phyloP scores from a whole-genome alignment of 2,888 invertebrate genomes.

The Leptinotarsa rubiginosa region DNA sequence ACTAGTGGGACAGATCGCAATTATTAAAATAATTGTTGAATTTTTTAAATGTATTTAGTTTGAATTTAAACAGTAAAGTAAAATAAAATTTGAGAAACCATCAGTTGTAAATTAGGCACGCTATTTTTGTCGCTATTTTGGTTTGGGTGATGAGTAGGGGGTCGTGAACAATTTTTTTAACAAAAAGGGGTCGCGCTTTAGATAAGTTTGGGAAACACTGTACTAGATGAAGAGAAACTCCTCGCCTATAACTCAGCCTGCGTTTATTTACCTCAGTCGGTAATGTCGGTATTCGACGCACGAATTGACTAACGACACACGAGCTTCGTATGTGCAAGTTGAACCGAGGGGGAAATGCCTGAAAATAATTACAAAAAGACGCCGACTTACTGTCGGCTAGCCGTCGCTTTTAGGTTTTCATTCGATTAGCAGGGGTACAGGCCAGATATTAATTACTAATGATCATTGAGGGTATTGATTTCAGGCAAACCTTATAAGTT shows the following conservation, averaged over 20 bases:
- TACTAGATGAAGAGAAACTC: not conserved
- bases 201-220: too few species aligned
- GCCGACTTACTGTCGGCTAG: conserved; percentile 16
- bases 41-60: too few species aligned
- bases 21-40: too few species aligned
- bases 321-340: conserved; percentile 18
- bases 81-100: too few species aligned
- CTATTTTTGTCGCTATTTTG: too few species aligned
- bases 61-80: too few species aligned
- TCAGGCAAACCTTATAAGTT: not conserved
- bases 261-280: conserved; percentile 22
- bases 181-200: too few species aligned
- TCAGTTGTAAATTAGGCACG: too few species aligned
- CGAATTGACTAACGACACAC: conserved; percentile 22
- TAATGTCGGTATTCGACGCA: conserved; percentile 19
- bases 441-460: not conserved
- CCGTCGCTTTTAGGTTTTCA: conserved; percentile 12
- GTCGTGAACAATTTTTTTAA: too few species aligned
- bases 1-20: too few species aligned
- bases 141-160: too few species aligned
- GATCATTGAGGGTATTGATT: not conserved
- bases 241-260: not conserved
- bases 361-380: conserved; percentile 30
- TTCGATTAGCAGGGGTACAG: not conserved
- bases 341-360: conserved; percentile 23